A percentile compares a stretch with the other conserved stretches of the same genome.
These are phyloP conservation scores for Tursiops truncatus DNA, from an alignment of 2,113 vertebrate species.

Conservation along the genomic window DNA sequence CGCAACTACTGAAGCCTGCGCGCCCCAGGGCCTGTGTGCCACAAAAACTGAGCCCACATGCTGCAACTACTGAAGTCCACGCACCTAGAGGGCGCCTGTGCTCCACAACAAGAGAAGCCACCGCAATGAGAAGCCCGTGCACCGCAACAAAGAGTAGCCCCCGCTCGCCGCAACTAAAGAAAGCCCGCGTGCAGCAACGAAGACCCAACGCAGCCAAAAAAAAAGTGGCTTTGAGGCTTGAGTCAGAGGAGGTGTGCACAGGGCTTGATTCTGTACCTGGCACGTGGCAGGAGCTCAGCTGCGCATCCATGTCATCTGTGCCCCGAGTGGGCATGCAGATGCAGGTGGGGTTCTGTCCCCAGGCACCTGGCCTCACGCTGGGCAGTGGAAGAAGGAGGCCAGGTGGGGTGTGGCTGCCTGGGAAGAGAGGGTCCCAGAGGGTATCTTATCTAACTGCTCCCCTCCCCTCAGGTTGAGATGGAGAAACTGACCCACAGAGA, in stretches of 20 bases:
- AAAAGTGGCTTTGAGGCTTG: background rate
- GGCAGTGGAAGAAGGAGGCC: background rate
- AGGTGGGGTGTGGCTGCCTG: background rate
- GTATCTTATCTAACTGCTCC: background rate
- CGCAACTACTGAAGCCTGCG: too few species aligned
- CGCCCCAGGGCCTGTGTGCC: too few species aligned
- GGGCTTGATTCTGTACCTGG: background rate
- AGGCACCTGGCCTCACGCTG: background rate
- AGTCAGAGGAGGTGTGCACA: background rate
- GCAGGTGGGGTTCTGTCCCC: background rate
- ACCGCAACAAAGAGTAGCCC: too few species aligned
- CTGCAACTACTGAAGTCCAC: too few species aligned
- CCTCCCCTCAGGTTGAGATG: background rate
- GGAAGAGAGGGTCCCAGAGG: background rate
- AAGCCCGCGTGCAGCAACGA: too few species aligned
- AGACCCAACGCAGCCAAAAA: too few species aligned
- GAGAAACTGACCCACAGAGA: background rate
- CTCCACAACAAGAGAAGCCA: too few species aligned
- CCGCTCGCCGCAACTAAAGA: too few species aligned
- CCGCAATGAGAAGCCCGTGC: too few species aligned
- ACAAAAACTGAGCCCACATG: too few species aligned
- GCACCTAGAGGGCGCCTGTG: too few species aligned
- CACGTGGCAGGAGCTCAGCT: background rate
- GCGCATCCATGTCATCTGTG: fast-evolving
- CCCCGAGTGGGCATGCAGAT: background rate